Conservation (phyloP, 2,113 vertebrate genomes). For the Megatriorchis doriae region DNA sequence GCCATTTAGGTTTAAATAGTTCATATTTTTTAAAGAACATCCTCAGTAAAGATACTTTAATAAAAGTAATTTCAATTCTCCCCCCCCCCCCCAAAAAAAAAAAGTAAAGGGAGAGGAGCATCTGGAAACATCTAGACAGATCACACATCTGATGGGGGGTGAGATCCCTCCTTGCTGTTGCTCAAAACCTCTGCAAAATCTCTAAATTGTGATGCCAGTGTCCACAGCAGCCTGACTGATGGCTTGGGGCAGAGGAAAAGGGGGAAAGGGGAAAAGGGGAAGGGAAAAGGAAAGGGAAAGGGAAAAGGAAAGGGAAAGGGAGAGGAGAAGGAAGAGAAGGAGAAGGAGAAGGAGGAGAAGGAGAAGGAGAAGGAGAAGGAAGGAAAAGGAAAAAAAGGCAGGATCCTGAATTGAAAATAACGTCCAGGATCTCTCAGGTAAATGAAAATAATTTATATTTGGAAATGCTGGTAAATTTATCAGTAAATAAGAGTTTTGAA, state of each 20-base stretch:
- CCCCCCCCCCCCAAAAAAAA: fast-evolving
- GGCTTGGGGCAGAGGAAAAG: too few species aligned
- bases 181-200: not conserved
- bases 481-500: not conserved
- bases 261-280: too few species aligned
- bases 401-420: not conserved
- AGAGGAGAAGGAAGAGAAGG: too few species aligned
- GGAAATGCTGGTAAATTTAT: not conserved
- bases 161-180: not conserved
- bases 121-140: not conserved
- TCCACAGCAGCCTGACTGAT: not conserved
- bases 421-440: not conserved
- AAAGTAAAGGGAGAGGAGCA: not conserved
- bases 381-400: too few species aligned
- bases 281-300: not conserved
- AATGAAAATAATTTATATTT: not conserved
- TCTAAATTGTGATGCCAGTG: not conserved
- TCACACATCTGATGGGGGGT: fast-evolving
- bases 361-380: too few species aligned
- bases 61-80: not conserved
- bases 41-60: not conserved
- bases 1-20: not conserved
- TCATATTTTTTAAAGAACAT: not conserved
- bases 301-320: too few species aligned
- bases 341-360: too few species aligned